A percentile compares a stretch with the other conserved stretches of the same genome.
These are phyloP conservation scores for Darwinula stevensoni DNA, from an alignment of 2,888 invertebrate species.

Conservation along the genomic window DNA sequence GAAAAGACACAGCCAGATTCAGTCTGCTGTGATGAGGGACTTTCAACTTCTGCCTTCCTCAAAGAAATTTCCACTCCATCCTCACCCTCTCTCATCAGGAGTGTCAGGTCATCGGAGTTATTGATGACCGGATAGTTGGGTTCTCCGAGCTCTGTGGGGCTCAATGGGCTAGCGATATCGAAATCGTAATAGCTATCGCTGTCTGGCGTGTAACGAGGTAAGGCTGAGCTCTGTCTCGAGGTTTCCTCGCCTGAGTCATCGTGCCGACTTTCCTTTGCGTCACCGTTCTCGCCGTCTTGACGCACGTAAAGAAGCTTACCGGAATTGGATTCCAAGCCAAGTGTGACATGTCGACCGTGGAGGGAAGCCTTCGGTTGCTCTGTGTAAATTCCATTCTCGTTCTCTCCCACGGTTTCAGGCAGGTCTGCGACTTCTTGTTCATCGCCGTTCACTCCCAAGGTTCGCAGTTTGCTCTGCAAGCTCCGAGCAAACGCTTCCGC, in stretches of 20 bases:
- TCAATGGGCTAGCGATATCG: constrained; percentile 29
- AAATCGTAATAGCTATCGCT: constrained; percentile 15
- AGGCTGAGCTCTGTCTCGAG: too few relatives aligned
- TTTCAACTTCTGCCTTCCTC: not conserved
- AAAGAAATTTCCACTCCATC: constrained; percentile 14
- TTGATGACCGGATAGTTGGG: constrained; percentile 17
- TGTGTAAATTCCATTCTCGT: not conserved
- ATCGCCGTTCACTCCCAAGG: constrained; percentile 23
- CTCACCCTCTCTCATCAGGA: constrained; percentile 12
- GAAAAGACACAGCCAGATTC: constrained; percentile 8
- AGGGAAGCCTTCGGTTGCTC: too few relatives aligned
- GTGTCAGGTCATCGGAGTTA: constrained; percentile 19
- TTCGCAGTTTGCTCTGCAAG: constrained; percentile 38
- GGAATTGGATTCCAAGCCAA: not conserved
- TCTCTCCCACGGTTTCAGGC: too few relatives aligned
- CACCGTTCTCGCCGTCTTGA: not conserved
- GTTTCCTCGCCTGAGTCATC: too few relatives aligned
- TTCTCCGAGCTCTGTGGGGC: constrained; percentile 28
- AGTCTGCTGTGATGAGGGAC: constrained; percentile 3
- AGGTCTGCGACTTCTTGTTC: not conserved
- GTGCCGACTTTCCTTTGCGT: not conserved
- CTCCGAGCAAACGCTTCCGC: constrained; percentile 51
- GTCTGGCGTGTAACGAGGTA: constrained; percentile 10
- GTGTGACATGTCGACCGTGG: too few relatives aligned
- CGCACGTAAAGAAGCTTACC: not conserved